Base-by-base conservation (phyloP, 2,113 vertebrate genomes). In the Vireo altiloquus region DNA sequence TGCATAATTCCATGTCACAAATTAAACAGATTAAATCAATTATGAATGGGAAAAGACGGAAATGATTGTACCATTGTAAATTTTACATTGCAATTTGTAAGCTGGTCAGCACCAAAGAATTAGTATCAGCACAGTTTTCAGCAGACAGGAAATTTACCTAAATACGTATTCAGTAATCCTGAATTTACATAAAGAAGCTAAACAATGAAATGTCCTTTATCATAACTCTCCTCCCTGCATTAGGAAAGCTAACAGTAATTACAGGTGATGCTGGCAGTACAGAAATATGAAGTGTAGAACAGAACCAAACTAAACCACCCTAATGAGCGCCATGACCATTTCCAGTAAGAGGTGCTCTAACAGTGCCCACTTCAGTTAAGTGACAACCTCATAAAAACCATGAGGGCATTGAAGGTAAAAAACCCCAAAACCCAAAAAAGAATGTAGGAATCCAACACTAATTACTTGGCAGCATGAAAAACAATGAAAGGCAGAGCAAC, bases 311-410 rank as follows among this genome's bases (percentile, higher is more conserved):
- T 37, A 72, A 87, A 64, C 39, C 21, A 63, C 18, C 63, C 23
- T 75, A 35, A 77, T 37, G 23, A 85, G 25, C 28, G 63, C n/a
- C n/a, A 59, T 2, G 18, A 35, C 31, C 40, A 27, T 3, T 23
- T 65, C 84, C 90, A 88, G 75, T 53, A 91, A 89, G 87, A 39
- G 81, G 78, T 94, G 74, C 53, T 79, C 83, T 87, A 68, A 61
- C 20, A 82, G 66, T 77, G 42, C 39, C 42, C 75, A 56, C 30
- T 64, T 75, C 54, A 72, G 21, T 42, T 57, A 74, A 80, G 35
- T 23, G 61, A 35, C 13, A 60, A 54, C 0, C 19, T 89, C 61
- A 50, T 17, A 22, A 82, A 88, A 92, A 76, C 27, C 27, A 40
- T 8, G 35, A 71, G 57, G 61, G 61, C 31, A 49, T 31, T 75